Evolutionary conservation across 2,888 invertebrate species (phyloP).

Genomic region (Mimumesa dahlbomi): DNA sequence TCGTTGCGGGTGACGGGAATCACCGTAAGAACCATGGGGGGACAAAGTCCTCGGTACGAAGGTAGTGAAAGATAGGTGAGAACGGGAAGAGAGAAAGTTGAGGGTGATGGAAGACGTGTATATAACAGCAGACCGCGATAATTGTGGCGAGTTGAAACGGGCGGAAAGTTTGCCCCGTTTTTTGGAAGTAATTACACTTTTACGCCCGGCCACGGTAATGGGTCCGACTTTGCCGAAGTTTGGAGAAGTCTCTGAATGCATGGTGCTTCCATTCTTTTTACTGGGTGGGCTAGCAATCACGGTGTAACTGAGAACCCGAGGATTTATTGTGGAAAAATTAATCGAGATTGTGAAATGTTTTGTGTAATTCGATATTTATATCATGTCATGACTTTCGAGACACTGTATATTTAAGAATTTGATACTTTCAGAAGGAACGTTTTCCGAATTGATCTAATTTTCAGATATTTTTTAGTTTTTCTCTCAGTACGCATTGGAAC

Average conservation of each 20-base stretch:
- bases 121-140: constrained; percentile 20
- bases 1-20: constrained; percentile 2
- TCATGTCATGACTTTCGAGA: too few species aligned
- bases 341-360: too few species aligned
- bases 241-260: constrained; percentile 4
- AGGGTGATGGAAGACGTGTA: not conserved
- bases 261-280: not conserved
- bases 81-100: constrained; percentile 1
- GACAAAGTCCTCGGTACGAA: not conserved
- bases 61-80: not conserved
- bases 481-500: too few species aligned
- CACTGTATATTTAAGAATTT: too few species aligned
- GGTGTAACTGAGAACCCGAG: too few species aligned
- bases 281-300: not conserved
- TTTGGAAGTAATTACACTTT: constrained; percentile 46
- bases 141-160: constrained; percentile 22
- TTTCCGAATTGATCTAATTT: too few species aligned
- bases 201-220: constrained; percentile 15
- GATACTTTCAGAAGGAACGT: too few species aligned
- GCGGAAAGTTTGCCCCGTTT: constrained; percentile 32
- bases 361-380: too few species aligned
- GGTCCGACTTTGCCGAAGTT: constrained; percentile 14
- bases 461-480: too few species aligned
- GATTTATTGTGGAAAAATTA: too few species aligned
- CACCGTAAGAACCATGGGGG: not conserved